Conservation (phyloP, 2,797 vertebrate species). For the Neosalanx taihuensis region DNA sequence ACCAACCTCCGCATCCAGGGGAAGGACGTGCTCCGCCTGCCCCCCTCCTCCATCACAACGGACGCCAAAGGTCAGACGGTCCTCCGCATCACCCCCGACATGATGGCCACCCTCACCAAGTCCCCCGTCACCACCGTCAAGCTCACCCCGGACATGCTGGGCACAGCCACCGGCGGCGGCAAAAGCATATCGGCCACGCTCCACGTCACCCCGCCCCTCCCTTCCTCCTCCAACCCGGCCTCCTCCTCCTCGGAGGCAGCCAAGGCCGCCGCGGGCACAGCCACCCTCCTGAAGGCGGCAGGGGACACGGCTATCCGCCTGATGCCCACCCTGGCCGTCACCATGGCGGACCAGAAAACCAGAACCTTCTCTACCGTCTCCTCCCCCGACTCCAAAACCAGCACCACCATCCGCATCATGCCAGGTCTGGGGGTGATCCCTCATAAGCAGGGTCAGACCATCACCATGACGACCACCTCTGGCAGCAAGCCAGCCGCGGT, state of each 20-base stretch:
- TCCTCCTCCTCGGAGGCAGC: constrained; percentile 71
- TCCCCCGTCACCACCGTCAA: constrained; percentile 94
- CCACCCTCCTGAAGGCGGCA: constrained; percentile 80
- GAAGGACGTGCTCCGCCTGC: constrained; percentile 93
- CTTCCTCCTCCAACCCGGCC: constrained; percentile 55
- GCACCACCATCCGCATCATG: constrained; percentile 91
- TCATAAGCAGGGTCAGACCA: constrained; percentile 86
- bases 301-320: constrained; percentile 84
- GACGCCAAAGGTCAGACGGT: constrained; percentile 97
- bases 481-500: constrained; percentile 65
- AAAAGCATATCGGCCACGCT: constrained; percentile 94
- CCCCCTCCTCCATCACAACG: constrained; percentile 94
- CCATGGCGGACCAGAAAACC: constrained; percentile 87
- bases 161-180: constrained; percentile 64
- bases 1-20: constrained; percentile 96
- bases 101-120: constrained; percentile 98
- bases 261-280: constrained; percentile 64
- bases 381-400: constrained; percentile 82
- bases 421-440: constrained; percentile 92
- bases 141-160: constrained; percentile 93
- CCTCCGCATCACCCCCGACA: constrained; percentile 94
- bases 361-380: constrained; percentile 77
- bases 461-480: constrained; percentile 80
- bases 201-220: constrained; percentile 79
- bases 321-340: constrained; percentile 92